A percentile compares a stretch with the other conserved stretches of the same genome.
Conservation (phyloP, 2,797 vertebrate species). For the Brotogeris chrysoptera region DNA sequence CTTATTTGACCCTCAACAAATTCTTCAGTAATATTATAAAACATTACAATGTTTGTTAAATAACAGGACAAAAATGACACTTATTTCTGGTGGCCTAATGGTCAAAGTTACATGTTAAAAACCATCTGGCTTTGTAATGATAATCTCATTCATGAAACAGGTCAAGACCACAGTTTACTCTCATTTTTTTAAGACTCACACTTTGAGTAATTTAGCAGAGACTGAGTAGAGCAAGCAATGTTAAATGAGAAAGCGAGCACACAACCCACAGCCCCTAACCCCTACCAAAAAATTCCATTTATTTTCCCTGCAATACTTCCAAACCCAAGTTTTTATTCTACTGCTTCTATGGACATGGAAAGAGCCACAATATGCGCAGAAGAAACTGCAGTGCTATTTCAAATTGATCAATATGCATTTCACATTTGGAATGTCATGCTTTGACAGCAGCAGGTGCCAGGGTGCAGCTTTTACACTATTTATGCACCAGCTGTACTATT, state of each 20-base stretch:
- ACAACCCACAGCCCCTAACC: background rate
- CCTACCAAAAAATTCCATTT: background rate
- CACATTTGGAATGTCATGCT: background rate
- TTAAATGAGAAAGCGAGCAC: background rate
- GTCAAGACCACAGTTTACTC: accelerated
- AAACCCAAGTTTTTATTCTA: background rate
- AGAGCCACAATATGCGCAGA: background rate
- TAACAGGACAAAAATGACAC: background rate
- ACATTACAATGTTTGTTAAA: background rate
- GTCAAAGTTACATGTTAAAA: background rate
- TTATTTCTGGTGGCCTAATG: background rate
- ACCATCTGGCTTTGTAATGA: background rate
- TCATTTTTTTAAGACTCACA: background rate
- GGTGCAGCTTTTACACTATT: background rate
- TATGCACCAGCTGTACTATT: background rate
- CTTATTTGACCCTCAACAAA: background rate
- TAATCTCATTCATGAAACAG: background rate
- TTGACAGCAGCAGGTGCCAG: too few species aligned
- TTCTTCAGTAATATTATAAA: background rate
- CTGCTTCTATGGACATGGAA: background rate
- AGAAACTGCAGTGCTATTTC: background rate
- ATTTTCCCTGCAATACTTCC: background rate
- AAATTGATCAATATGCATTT: background rate
- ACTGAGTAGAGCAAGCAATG: accelerated
- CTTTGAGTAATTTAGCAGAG: background rate